phyloP scores from a whole-genome alignment of 2,113 vertebrate genomes.

The Cichladusa arquata region DNA sequence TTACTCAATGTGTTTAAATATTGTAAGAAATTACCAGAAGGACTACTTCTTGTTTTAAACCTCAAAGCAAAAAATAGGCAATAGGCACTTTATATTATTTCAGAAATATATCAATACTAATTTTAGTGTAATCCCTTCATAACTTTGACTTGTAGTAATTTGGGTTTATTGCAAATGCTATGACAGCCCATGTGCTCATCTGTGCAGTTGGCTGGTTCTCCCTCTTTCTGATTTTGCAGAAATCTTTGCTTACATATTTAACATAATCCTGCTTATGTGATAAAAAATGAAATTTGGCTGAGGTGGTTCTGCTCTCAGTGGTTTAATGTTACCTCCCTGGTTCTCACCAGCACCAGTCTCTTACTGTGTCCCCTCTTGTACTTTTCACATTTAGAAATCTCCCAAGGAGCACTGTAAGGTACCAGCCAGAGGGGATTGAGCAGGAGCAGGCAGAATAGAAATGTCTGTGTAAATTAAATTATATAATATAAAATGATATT shows the following conservation, averaged over 20 bases:
- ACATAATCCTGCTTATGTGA: not conserved
- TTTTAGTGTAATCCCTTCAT: not conserved
- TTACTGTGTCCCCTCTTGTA: not conserved
- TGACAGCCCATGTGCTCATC: not conserved
- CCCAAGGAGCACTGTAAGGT: not conserved
- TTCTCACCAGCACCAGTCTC: not conserved
- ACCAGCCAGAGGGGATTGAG: not conserved
- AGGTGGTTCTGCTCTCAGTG: not conserved
- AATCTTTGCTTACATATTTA: not conserved
- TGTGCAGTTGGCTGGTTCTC: not conserved
- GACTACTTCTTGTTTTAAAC: not conserved
- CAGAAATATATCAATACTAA: not conserved
- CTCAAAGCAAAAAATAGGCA: not conserved
- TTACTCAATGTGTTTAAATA: not conserved
- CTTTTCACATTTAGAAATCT: not conserved
- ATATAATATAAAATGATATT: not conserved
- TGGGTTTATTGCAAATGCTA: not conserved
- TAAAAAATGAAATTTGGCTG: not conserved
- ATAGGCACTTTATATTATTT: not conserved
- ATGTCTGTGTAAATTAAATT: not conserved
- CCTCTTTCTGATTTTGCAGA: not conserved
- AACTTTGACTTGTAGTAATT: not conserved
- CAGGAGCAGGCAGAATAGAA: not conserved
- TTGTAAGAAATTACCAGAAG: not conserved
- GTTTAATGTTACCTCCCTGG: not conserved